Percentiles rank a stretch among this genome's conserved stretches.
Conservation (phyloP, 1,140 invertebrate species). For the Parapsyche elsis region DNA sequence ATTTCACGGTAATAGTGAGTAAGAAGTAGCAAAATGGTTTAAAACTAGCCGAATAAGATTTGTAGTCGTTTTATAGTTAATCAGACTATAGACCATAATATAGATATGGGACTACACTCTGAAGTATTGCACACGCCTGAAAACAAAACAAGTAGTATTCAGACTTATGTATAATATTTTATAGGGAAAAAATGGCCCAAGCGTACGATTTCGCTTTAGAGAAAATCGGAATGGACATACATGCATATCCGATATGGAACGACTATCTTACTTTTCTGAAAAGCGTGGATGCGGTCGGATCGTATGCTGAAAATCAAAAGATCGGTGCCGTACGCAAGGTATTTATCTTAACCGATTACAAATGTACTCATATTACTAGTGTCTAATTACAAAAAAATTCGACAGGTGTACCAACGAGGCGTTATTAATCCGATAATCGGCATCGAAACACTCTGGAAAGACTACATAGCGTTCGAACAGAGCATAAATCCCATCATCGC, state of each 20-base stretch:
- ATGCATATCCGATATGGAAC: conserved; percentile 96
- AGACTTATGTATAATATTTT: conserved; percentile 55
- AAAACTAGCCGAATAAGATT: no score
- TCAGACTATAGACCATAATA: no score
- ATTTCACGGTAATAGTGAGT: no score
- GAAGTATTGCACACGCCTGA: no score
- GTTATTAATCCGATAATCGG: conserved; percentile 97
- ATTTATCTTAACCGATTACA: conserved; percentile 42
- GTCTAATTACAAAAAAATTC: background rate
- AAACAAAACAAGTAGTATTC: no score
- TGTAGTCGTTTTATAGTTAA: no score
- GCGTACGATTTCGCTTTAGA: conserved; percentile 99
- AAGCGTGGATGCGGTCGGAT: conserved; percentile 95
- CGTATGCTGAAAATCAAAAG: conserved; percentile 99
- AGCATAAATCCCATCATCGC: conserved; percentile 95
- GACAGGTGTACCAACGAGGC: conserved; percentile 90
- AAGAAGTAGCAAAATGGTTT: no score
- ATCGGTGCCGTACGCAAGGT: conserved; percentile 97
- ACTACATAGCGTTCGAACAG: conserved; percentile 95
- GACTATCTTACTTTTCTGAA: conserved; percentile 99
- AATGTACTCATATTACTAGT: background rate
- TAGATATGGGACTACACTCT: no score
- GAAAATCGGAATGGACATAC: conserved; percentile 98
- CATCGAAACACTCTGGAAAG: conserved; percentile 98
- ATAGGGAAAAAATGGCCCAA: conserved; percentile 98